Percentiles rank a stretch among this genome's conserved stretches.
Evolutionary conservation across 2,113 vertebrate species (phyloP).

Genomic region (Passer montanus): DNA sequence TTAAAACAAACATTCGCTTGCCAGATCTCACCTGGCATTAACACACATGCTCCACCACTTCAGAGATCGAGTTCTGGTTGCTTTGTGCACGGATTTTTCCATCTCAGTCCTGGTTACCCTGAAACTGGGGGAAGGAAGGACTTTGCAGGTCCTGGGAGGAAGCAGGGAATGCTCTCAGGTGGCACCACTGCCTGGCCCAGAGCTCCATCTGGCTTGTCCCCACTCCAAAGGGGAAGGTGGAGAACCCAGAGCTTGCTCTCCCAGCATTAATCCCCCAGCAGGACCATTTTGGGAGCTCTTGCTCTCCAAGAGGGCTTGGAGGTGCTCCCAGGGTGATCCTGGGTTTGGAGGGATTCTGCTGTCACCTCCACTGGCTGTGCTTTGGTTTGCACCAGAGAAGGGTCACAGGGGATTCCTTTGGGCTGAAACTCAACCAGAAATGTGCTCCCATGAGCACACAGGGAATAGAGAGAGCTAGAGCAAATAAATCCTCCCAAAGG

Average conservation of each 20-base stretch:
- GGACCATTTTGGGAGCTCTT: background rate
- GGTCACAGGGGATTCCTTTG: background rate
- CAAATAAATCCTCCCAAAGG: background rate
- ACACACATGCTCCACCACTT: conserved; percentile 26
- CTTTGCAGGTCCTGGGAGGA: background rate
- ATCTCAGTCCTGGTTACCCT: background rate
- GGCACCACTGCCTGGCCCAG: background rate
- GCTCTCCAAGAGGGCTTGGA: background rate
- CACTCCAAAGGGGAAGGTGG: background rate
- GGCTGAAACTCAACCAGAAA: background rate
- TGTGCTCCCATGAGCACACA: background rate
- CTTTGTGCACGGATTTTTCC: background rate
- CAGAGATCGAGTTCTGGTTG: conserved; percentile 13
- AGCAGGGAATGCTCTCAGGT: background rate
- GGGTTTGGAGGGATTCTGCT: background rate
- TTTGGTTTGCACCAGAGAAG: background rate
- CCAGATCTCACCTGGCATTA: conserved; percentile 59
- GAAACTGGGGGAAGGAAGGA: background rate
- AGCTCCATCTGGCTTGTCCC: background rate
- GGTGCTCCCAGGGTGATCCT: background rate
- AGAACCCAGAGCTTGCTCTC: background rate
- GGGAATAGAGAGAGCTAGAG: background rate
- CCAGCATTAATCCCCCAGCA: background rate
- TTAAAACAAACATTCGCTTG: conserved; percentile 43
- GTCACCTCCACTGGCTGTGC: background rate